Conservation (phyloP, 2,113 vertebrate species). For the Chaetodon auriga region DNA sequence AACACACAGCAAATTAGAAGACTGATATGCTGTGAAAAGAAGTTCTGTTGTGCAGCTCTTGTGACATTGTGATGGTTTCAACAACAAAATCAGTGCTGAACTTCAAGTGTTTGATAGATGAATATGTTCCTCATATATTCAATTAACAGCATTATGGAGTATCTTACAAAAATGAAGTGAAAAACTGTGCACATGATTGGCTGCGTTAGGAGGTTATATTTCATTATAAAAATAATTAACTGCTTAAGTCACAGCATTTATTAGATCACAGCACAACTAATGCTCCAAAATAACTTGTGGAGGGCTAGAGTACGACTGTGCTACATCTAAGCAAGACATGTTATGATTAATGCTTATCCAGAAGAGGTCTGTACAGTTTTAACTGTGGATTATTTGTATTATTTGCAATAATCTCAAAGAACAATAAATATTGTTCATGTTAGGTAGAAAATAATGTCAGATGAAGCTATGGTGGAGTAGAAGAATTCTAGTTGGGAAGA, state of each 20-base stretch:
- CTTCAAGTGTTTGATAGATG: slow-evolving; percentile 25
- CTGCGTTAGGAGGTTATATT: neutral
- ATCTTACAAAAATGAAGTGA: neutral
- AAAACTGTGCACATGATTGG: neutral
- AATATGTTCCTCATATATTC: slow-evolving; percentile 19
- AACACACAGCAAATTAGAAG: slow-evolving; percentile 54
- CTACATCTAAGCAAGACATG: slow-evolving; percentile 1
- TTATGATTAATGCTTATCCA: slow-evolving; percentile 6
- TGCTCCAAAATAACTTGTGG: slow-evolving; percentile 12
- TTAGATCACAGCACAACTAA: slow-evolving; percentile 28
- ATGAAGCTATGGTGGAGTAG: neutral
- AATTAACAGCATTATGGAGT: neutral
- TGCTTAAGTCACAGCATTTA: slow-evolving; percentile 20
- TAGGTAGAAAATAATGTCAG: neutral
- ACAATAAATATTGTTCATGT: slow-evolving; percentile 8
- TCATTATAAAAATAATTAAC: slow-evolving; percentile 28
- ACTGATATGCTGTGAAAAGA: slow-evolving; percentile 40
- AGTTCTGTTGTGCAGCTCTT: slow-evolving; percentile 25
- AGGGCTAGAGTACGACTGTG: slow-evolving; percentile 7
- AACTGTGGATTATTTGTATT: neutral
- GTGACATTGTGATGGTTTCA: slow-evolving; percentile 52
- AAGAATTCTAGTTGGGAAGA: slow-evolving; percentile 35
- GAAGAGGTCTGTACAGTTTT: neutral
- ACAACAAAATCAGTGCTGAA: slow-evolving; percentile 39
- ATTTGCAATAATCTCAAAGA: neutral